Evolutionary conservation across 2,113 vertebrate species (phyloP).

Genomic region (Cyprinodon brontotheroides): DNA sequence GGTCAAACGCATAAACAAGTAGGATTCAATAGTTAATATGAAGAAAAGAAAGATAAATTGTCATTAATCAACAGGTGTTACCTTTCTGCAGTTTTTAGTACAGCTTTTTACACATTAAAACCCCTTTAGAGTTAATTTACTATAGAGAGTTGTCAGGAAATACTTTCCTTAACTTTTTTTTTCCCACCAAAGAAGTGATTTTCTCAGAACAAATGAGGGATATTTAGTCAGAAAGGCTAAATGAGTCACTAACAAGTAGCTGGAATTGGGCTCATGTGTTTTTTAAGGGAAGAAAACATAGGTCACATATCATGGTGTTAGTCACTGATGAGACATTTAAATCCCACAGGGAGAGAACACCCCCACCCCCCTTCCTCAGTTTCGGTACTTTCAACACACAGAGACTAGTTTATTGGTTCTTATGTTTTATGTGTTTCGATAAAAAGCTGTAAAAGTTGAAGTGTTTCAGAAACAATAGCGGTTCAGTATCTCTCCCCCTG

Average conservation of each 20-base stretch:
- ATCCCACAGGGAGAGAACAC: constrained; percentile 21
- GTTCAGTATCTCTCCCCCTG: constrained; percentile 35
- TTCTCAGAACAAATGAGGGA: constrained; percentile 9
- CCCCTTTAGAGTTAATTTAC: not conserved
- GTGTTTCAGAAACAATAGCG: constrained; percentile 51
- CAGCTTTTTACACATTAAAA: not conserved
- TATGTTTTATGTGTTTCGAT: not conserved
- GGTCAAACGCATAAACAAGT: not conserved
- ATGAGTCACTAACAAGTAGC: not conserved
- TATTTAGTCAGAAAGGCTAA: constrained; percentile 13
- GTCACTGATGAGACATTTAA: constrained; percentile 44
- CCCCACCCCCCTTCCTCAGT: not conserved
- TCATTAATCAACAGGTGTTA: constrained; percentile 64
- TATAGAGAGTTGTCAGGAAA: not conserved
- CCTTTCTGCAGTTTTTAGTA: not conserved
- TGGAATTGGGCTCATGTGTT: constrained; percentile 24
- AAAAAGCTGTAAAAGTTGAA: constrained; percentile 57
- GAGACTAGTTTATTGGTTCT: not conserved
- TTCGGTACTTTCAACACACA: not conserved
- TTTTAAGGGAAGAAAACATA: constrained; percentile 37
- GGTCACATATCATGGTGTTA: constrained; percentile 42
- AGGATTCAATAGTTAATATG: not conserved
- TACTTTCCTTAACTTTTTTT: not conserved
- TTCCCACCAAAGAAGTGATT: not conserved
- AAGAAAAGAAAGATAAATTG: not conserved